Conservation (phyloP, 2,797 vertebrate species). For the Gymnoscopelus microlampas region DNA sequence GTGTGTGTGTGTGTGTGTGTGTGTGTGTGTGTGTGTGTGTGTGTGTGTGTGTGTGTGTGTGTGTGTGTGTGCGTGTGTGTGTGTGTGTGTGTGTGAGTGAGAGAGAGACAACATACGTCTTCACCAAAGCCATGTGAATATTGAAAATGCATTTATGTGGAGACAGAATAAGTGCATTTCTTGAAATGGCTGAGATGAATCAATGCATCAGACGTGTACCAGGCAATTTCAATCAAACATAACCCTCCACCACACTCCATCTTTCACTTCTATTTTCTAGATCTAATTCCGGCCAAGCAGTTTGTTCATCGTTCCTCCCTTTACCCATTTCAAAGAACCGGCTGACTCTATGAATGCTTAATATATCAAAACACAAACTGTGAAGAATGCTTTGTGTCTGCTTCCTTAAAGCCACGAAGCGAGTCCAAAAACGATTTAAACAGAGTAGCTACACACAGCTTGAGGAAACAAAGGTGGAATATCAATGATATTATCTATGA, state of each 20-base stretch:
- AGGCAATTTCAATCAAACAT: conserved; percentile 51
- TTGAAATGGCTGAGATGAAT: conserved; percentile 55
- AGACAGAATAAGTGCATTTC: conserved; percentile 63
- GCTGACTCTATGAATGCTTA: too few relatives aligned
- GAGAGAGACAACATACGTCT: not conserved
- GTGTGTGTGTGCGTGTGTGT: conserved; percentile 18
- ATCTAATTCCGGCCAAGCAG: too few relatives aligned
- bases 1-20: conserved; percentile 20
- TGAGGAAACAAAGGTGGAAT: too few relatives aligned
- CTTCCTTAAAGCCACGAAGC: too few relatives aligned
- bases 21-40: conserved; percentile 13
- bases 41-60: conserved; percentile 22
- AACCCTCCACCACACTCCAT: conserved; percentile 29
- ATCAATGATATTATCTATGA: too few relatives aligned
- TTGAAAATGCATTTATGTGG: conserved; percentile 41
- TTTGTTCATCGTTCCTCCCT: too few relatives aligned
- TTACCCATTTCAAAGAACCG: too few relatives aligned
- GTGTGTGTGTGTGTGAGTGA: conserved; percentile 3
- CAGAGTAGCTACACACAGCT: too few relatives aligned
- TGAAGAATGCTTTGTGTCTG: too few relatives aligned
- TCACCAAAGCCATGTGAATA: conserved; percentile 41
- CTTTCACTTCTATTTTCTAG: too few relatives aligned
- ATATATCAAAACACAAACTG: too few relatives aligned
- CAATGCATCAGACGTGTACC: conserved; percentile 53
- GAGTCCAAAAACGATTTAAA: too few relatives aligned